Base-by-base conservation (phyloP, 1,140 invertebrate species). In the Drosophila oshimai region DNA sequence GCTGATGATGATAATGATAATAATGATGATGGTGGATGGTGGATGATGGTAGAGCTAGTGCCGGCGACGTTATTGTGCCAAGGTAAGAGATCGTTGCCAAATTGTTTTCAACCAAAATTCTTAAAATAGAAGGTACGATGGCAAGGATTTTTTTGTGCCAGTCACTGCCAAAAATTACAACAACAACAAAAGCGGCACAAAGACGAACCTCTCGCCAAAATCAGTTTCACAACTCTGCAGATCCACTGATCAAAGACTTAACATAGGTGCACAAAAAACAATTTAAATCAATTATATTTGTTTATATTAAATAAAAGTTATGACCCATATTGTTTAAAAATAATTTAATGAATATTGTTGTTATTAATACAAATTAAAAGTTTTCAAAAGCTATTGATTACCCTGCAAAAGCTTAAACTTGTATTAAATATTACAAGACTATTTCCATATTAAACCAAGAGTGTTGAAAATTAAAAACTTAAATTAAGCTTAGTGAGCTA, bases 41-140 rank as follows among this genome's bases (percentile, higher is more conserved):
- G 58, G 51, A 20, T 54, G 45, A 6, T 51, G 74, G 28, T 34
- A 34, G 28, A 61, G 53, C 34, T 45, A 50, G 13, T 62, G 18
- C 26, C 53, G 42, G 62, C 74, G 72, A 80, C 81, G 67, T 87
- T 84, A 86, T 86, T 87, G 81, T 86, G 80, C 80, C 80, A 86
- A 86, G 80, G 80, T 79, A 84, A 84, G 80, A 87, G 80, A 84
- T 68, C 65, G 79, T 83, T 78, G 71, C 80, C 80, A 84, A 84
- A 84, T 86, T 72, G 67, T 76, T 70, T 57, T 61, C 13, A n/a
- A 29, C 34, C 15, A 44, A 51, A 54, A 84, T 86, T 84, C 75
- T 87, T 80, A 49, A 86, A 84, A 86, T 83, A 81, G 72, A 76
- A 79, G 60, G 28, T 44, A 42, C 17, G 29, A 37, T 31, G 45